Evolutionary conservation across 2,797 vertebrate genomes (phyloP).

Genomic region (Dendrocincla tyrannina): DNA sequence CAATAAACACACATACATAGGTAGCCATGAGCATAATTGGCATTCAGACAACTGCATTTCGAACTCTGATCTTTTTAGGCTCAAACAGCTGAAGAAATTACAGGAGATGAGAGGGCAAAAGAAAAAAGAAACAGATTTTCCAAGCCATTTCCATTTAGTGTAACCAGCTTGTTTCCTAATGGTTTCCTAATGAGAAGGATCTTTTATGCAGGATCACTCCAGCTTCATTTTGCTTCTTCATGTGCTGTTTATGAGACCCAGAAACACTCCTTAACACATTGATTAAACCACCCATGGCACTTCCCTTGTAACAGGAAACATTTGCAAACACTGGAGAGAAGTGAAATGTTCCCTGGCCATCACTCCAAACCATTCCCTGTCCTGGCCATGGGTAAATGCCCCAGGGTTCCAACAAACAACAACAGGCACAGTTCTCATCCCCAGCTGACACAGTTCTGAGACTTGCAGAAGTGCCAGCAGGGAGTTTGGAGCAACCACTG

Average conservation of each 20-base stretch:
- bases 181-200: neutral
- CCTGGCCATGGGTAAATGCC: fast-evolving
- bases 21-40: neutral
- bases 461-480: neutral
- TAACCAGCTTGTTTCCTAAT: neutral
- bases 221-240: neutral
- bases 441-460: neutral
- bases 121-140: neutral
- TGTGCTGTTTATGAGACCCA: neutral
- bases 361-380: neutral
- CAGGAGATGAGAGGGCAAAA: neutral
- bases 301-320: neutral
- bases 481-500: neutral
- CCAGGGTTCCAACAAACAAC: fast-evolving
- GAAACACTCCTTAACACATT: neutral
- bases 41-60: neutral
- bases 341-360: neutral
- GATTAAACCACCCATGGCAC: neutral
- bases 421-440: neutral
- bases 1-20: neutral
- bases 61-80: neutral
- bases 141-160: neutral
- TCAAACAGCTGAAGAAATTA: neutral
- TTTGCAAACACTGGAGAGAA: neutral
- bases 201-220: neutral